Evolutionary conservation across 2,888 invertebrate species (phyloP), one percentile per base, ranked within the genome.

Genomic region (Patella pellucida): DNA sequence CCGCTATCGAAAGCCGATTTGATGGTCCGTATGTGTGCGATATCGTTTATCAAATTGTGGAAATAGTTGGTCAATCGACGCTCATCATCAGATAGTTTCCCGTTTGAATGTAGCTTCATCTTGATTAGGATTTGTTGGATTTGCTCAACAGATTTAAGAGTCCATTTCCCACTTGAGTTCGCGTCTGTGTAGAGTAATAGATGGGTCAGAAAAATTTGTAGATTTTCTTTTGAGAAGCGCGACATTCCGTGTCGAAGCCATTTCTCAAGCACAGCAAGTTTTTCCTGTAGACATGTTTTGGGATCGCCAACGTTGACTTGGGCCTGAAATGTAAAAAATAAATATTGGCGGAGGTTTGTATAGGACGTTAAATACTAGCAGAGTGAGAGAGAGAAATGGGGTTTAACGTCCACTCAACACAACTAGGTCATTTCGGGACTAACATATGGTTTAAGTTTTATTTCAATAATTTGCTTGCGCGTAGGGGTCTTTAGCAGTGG

Each of bases 1-100:
- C 85, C 86, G 31, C 85, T 84, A 69, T 87, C 86, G 76, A 88
- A 89, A 70, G 86, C 84, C 52, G 82, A 81, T 76, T 89, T 88
- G 31, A 88, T 76, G 50, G 84, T 81, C 51, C 81, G 82, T 52
- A 88, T 76, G 70, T 86, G 85, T 3, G 81, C 73, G 4, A 88
- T 70, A 72, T 88, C 88, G 51, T 85, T 85, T 12, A 87, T 78
- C 75, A 87, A 87, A 3, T 81, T 76, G n/a, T 86, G 83, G 67
- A 84, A 85, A 70, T 85, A 83, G 74, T 84, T 84, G 4, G 82
- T 73, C 1, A 85, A 72, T 16, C 81, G 74, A 51, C 79, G 81
- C 9, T 81, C 81, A n/a, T 86, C 85, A 1, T 76, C 68, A 27
- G 77, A 62, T 11, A 84, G 76, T 51, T 85, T 82, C 23, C 77